phyloP scores from a whole-genome alignment of 2,797 vertebrate species.

The Tympanoctomys barrerae region DNA sequence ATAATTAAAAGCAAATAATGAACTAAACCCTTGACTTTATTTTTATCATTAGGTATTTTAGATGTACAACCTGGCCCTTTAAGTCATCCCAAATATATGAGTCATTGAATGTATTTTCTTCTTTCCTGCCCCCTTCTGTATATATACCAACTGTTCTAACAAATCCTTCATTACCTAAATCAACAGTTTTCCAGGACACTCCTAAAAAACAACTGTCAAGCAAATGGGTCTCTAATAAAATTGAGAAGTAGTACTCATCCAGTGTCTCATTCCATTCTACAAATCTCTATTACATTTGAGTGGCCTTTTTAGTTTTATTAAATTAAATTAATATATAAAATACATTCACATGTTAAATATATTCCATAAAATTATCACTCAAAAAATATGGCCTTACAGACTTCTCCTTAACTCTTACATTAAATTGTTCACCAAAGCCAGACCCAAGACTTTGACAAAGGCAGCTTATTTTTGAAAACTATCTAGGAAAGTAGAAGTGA shows the following conservation, averaged over 20 bases:
- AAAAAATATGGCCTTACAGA: background rate
- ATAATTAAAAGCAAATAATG: background rate
- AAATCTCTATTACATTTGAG: background rate
- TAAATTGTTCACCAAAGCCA: background rate
- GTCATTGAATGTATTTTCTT: background rate
- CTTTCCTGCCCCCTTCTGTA: background rate
- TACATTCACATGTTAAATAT: background rate
- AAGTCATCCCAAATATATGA: background rate
- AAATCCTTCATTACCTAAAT: background rate
- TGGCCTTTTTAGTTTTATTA: background rate
- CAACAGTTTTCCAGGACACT: background rate
- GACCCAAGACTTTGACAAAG: background rate
- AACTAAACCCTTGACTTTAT: background rate
- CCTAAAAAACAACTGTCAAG: background rate
- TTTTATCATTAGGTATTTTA: background rate
- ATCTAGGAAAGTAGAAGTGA: background rate
- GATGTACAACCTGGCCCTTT: background rate
- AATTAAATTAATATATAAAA: background rate
- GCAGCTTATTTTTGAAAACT: background rate
- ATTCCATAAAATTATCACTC: background rate
- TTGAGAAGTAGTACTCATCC: background rate
- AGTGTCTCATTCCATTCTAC: background rate
- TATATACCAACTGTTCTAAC: background rate
- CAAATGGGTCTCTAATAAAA: background rate
- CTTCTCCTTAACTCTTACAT: background rate